Evolutionary conservation across 2,797 vertebrate species (phyloP), one percentile per base, ranked within the genome.

Genomic region (Pachyuromys duprasi): DNA sequence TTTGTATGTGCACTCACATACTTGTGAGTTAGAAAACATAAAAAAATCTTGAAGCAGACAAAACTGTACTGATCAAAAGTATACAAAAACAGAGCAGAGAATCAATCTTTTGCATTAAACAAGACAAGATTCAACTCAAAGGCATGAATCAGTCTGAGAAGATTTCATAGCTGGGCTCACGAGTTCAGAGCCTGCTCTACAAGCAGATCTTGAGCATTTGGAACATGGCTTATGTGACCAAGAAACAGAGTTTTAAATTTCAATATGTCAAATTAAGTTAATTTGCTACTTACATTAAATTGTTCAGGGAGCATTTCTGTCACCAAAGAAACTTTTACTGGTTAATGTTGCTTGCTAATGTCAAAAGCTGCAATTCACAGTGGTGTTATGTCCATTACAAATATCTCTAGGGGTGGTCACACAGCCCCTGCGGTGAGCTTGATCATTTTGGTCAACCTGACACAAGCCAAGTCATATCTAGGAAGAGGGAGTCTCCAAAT

Each of bases 41-140:
- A 93, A 90, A 92, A 93, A 67, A n/a, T 60, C 86, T 80, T 88
- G 84, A 42, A 26, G n/a, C 18, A 86, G 42, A 15, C 18, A 83
- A 70, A 86, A 45, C 8, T 72, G 42, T 55, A 2, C 22, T 67
- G 24, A 28, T 63, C 20, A 94, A 93, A 95, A 81, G 75, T 70
- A 89, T 75, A 93, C 55, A 74, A 74, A 92, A 92, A 55, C 6
- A 74, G 75, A 91, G 20, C 17, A 81, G 49, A 31, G 7, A 13
- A 45, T 89, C 20, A 78, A 72, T 13, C 22, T 93, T 39, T 80
- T n/a, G 65, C 62, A 67, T 24, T 24, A 76, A 45, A 90, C 8
- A 76, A 86, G 75, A 74, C 5, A 72, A 72, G 78, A 91, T 55
- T 75, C 78, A 86, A 91, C 11, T 24, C 63, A 90, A 94, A 92